Conservation (phyloP, 2,888 invertebrate genomes). For the Nowickia ferox region DNA sequence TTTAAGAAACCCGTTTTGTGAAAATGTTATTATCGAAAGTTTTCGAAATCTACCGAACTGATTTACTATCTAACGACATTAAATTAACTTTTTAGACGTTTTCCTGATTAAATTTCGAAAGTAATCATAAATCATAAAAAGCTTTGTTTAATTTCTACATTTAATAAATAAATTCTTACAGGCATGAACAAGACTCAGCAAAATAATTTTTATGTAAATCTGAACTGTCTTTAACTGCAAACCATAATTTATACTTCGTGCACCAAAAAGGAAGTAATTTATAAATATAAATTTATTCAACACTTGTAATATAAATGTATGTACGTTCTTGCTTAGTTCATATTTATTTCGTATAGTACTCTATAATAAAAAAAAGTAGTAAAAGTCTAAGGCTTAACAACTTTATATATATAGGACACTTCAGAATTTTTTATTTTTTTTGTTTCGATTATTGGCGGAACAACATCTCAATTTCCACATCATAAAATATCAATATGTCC, state of each 20-base stretch:
- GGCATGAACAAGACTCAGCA: not conserved
- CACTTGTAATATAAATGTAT: not conserved
- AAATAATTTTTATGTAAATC: not conserved
- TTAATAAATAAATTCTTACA: no score
- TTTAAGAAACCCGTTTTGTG: no score
- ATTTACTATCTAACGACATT: no score
- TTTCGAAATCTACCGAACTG: no score
- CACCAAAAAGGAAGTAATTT: not conserved
- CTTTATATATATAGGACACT: constrained; percentile 55
- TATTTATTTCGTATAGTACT: not conserved
- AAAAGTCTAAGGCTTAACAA: constrained; percentile 29
- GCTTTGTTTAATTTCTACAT: no score
- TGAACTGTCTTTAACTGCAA: constrained; percentile 24
- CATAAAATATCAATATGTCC: constrained; percentile 72
- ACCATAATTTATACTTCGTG: constrained; percentile 7
- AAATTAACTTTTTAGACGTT: not conserved
- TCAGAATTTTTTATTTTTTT: constrained; percentile 45
- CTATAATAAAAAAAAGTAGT: constrained; percentile 1
- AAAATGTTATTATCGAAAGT: no score
- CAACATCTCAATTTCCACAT: constrained; percentile 65
- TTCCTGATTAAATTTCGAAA: not conserved
- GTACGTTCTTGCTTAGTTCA: not conserved
- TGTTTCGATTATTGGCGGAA: constrained; percentile 35
- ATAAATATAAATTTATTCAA: not conserved
- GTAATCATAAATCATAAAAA: no score